Evolutionary conservation across 2,888 invertebrate species (phyloP), one percentile per base, ranked within the genome.

Genomic region (Diarsia dahlii): DNA sequence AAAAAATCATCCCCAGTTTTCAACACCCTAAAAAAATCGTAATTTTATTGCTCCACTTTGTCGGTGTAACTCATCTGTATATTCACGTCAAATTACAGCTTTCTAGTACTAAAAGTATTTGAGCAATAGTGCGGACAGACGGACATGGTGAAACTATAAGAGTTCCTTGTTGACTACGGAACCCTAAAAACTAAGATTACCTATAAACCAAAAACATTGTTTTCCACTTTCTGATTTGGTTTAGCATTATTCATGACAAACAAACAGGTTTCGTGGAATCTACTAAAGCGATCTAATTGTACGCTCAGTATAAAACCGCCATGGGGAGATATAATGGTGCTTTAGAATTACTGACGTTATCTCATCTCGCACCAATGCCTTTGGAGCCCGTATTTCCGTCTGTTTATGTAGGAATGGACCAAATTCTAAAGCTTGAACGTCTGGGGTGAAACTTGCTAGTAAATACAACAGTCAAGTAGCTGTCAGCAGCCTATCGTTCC

Each of bases 351-450:
- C 56, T 48, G 23, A 66, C 66, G 84, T 63, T 81, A 81, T 84
- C 84, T 70, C 67, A 54, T 80, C 81, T 80, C 84, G 75, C 81
- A 74, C 75, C 81, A 67, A 54, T 84, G 81, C 48, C 67, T n/a
- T 81, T 80, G 70, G 23, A 71, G 15, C 34, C 62, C 48, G 56
- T 23, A 62, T 54, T 56, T 68, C 63, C 65, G 60, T 50, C 18
- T 45, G n/a, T 56, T 72, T 39, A 62, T 45, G 63, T 70, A 58
- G 45, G 45, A 66, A 73, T 81, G 56, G 77, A 65, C 58, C 56
- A 46, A 60, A 74, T 72, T 66, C 54, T 54, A 65, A 56, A 50
- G 45, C 34, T 60, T 76, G 18, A n/a, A 76, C 39, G 39, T 48
- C 28, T 54, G 64, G 54, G 28, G 23, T 54, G n/a, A 46, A 76